A percentile compares a stretch with the other conserved stretches of the same genome.
phyloP scores from a whole-genome alignment of 2,888 invertebrate genomes.

The Acleris laterana region DNA sequence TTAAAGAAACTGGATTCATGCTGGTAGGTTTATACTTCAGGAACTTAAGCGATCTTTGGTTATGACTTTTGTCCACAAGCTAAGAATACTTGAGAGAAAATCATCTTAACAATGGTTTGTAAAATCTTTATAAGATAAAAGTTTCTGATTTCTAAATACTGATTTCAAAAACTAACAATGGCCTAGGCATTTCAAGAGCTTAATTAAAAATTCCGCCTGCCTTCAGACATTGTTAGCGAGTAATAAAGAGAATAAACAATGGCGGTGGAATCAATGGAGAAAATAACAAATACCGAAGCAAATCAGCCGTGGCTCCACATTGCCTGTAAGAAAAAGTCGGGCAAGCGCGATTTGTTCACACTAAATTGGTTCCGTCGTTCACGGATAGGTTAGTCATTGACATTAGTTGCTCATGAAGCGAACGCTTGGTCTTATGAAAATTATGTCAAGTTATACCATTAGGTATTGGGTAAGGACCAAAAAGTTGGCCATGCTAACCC shows the following conservation, averaged over 20 bases:
- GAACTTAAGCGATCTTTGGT: too few species aligned
- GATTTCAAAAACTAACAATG: conserved; percentile 14
- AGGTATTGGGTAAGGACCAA: too few species aligned
- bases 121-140: not conserved
- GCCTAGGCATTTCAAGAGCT: conserved; percentile 20
- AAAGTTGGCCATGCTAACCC: too few species aligned
- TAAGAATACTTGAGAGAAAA: too few species aligned
- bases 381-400: too few species aligned
- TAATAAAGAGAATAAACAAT: conserved; percentile 40
- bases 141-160: not conserved
- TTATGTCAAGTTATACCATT: too few species aligned
- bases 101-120: too few species aligned
- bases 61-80: too few species aligned
- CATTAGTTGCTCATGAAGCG: not conserved
- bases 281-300: conserved; percentile 64
- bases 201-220: conserved; percentile 34
- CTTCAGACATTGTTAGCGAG: conserved; percentile 24
- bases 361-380: conserved; percentile 22
- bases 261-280: conserved; percentile 54
- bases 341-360: not conserved
- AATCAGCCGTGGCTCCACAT: conserved; percentile 62
- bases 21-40: too few species aligned
- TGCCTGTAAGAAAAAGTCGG: conserved; percentile 53
- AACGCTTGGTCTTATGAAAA: not conserved
- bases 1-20: too few species aligned